phyloP scores from a whole-genome alignment of 2,113 vertebrate genomes.

The Syngnathus floridae region DNA sequence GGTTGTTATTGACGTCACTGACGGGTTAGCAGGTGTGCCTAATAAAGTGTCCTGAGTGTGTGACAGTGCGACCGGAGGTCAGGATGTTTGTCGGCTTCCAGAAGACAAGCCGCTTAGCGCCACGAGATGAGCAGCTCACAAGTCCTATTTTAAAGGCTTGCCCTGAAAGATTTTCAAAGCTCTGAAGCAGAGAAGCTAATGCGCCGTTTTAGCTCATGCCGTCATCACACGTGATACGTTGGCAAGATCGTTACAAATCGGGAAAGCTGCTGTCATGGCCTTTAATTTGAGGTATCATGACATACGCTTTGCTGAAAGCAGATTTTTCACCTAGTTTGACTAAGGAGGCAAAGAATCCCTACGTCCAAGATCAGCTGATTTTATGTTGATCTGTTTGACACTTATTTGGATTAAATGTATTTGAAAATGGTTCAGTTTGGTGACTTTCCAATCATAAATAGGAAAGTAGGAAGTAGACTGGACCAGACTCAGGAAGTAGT shows the following conservation, averaged over 20 bases:
- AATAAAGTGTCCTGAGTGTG: not conserved
- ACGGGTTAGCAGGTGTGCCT: not conserved
- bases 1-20: no score
- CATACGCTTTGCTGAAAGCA: not conserved
- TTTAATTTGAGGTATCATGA: not conserved
- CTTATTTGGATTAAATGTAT: no score
- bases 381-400: not conserved
- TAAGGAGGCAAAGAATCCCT: not conserved
- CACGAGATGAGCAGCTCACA: constrained; percentile 48
- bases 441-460: not conserved
- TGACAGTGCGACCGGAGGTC: not conserved
- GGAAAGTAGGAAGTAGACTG: not conserved
- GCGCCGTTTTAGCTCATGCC: not conserved
- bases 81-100: constrained; percentile 3
- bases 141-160: constrained; percentile 52
- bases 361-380: not conserved
- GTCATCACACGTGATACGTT: not conserved
- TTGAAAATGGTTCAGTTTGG: not conserved
- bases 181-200: constrained; percentile 5
- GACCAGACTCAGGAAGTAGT: not conserved
- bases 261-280: not conserved
- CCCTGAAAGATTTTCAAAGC: constrained; percentile 41
- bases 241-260: not conserved
- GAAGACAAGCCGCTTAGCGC: constrained; percentile 54
- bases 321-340: not conserved